Evolutionary conservation across 2,113 vertebrate species (phyloP).

Genomic region (Athene cunicularia): DNA sequence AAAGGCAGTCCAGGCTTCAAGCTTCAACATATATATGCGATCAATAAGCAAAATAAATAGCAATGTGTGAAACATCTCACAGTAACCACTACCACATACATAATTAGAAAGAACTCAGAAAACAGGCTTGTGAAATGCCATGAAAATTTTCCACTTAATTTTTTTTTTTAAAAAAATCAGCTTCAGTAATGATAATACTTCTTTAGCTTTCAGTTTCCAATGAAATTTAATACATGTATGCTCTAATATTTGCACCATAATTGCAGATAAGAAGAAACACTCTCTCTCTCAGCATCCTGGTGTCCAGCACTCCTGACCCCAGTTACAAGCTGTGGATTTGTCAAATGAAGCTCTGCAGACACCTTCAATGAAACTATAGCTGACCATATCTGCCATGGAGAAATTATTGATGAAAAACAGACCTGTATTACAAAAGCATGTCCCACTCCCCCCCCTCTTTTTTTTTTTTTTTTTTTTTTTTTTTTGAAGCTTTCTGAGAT

Average conservation of each 20-base stretch:
- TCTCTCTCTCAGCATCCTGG: neutral
- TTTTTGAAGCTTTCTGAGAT: neutral
- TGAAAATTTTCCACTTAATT: neutral
- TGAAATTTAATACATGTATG: neutral
- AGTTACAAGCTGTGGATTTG: neutral
- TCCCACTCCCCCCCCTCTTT: rapidly evolving
- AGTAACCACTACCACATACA: neutral
- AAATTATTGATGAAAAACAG: neutral
- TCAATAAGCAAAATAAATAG: neutral
- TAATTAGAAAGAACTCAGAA: neutral
- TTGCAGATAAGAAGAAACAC: neutral
- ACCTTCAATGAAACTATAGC: neutral
- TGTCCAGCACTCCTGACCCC: too few relatives aligned
- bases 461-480: neutral
- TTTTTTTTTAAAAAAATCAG: neutral
- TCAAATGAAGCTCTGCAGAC: neutral
- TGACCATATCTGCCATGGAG: neutral
- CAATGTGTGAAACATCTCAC: neutral
- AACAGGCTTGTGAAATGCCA: neutral
- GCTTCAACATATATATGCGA: neutral
- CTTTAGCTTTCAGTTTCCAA: neutral
- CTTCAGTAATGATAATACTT: neutral
- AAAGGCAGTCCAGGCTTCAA: neutral
- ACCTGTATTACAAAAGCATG: neutral
- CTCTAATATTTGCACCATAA: neutral